Base-by-base conservation (phyloP, 2,888 invertebrate species). In the Myopa testacea region DNA sequence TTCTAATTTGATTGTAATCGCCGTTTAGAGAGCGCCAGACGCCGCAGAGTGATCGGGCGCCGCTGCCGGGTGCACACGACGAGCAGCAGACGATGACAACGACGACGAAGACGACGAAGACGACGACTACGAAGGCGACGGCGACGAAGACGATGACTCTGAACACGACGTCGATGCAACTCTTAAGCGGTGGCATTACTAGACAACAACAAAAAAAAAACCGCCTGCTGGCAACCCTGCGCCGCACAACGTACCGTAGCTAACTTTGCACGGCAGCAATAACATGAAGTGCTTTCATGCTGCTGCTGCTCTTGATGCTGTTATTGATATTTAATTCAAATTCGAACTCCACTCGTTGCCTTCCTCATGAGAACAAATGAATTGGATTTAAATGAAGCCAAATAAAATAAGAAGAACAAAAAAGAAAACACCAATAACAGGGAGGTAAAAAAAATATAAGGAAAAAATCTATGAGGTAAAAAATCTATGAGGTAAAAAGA, bases 1-100 rank as follows among this genome's bases (percentile, higher is more conserved):
- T 81, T 82, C 82, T 81, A 81, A 81, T 82, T 82, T 81, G 81
- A 81, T 82, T 82, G 81, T 81, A 82, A 81, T 82, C 81, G 80
- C 81, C 62, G 45, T 37, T 52, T 55, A 52, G 55, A 34, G 16
- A 34, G 52, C 26, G 12, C 80, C 78, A 79, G 77, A 26, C 26
- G 26, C 26, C 26, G 78, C 5, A 81, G 80, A 80, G 80, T 80
- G 82, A 80, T 81, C 81, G 81, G 80, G 81, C 79, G 81, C 80
- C 81, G 80, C 73, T 14, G 37, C 19, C 65, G 12, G n/a, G 34
- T n/a, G 38, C 73, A 19, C 14, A 70, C 19, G 19, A 19, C 50
- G 50, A n/a, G 8, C 16, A 55, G 14, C 10, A n/a, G 5, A 55
- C 55, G 16, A n/a, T 34, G 45, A 34, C 70, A 6, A 14, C 70